phyloP scores from a whole-genome alignment of 2,888 invertebrate species.

The Sinodicranocentrus sp. region DNA sequence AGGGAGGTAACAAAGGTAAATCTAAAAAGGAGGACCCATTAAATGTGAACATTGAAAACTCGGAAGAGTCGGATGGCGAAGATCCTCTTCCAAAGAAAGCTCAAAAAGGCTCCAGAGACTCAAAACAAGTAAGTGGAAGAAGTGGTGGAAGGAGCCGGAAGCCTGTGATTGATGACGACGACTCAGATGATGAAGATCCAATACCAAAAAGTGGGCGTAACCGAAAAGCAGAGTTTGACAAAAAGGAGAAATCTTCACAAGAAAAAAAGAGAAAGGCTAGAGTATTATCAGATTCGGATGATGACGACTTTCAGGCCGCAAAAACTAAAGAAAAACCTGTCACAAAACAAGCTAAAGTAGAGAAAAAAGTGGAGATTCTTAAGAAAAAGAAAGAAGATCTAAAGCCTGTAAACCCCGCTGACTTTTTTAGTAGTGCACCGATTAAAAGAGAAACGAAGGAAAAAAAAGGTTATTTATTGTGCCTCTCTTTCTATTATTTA shows the following conservation, averaged over 20 bases:
- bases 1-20: constrained; percentile 37
- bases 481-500: no score
- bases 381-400: constrained; percentile 61
- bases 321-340: constrained; percentile 31
- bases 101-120: background rate
- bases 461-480: constrained; percentile 33
- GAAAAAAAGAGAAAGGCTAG: constrained; percentile 62
- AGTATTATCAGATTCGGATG: constrained; percentile 64
- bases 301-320: constrained; percentile 17
- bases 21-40: constrained; percentile 33
- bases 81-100: constrained; percentile 32
- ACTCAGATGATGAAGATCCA: constrained; percentile 80
- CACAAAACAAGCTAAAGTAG: constrained; percentile 33
- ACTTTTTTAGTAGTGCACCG: constrained; percentile 83
- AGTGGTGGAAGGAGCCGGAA: constrained; percentile 77
- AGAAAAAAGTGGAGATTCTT: background rate
- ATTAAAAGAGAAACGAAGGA: constrained; percentile 80
- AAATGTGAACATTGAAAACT: constrained; percentile 25
- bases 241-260: constrained; percentile 20
- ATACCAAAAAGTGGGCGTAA: constrained; percentile 70
- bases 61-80: constrained; percentile 38
- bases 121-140: constrained; percentile 60
- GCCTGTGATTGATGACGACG: constrained; percentile 77
- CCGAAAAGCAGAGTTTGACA: constrained; percentile 19
- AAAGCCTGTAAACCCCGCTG: constrained; percentile 80